These are phyloP conservation scores for Sebastes cheni DNA, from an alignment of 2,797 vertebrate genomes.

Conservation along the genomic window DNA sequence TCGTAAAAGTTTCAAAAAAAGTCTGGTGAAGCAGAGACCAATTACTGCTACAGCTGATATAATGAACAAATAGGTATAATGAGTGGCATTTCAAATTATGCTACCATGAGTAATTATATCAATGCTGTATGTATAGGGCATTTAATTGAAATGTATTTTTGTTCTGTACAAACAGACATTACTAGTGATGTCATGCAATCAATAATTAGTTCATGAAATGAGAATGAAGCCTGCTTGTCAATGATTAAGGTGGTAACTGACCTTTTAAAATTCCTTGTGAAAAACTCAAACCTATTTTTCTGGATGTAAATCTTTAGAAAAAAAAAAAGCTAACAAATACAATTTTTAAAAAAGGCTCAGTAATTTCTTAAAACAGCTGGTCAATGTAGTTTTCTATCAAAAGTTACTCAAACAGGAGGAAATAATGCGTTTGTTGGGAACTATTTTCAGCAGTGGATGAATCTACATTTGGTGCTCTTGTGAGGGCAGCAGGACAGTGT, in stretches of 20 bases:
- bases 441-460: neutral
- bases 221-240: neutral
- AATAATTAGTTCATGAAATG: neutral
- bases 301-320: neutral
- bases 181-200: neutral
- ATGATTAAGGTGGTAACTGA: neutral
- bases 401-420: neutral
- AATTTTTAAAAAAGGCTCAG: neutral
- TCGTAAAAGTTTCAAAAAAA: neutral
- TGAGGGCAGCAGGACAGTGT: neutral
- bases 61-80: neutral
- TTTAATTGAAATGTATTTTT: neutral
- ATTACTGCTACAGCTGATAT: neutral
- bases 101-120: neutral
- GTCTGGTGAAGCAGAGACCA: no score
- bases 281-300: neutral
- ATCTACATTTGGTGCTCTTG: neutral
- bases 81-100: neutral
- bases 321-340: neutral
- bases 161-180: neutral
- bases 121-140: neutral
- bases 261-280: neutral
- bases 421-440: neutral
- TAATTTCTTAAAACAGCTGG: neutral
- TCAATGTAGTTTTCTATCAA: neutral